These are phyloP conservation scores for Melanotus villosus DNA, from an alignment of 2,888 invertebrate species.

Conservation along the genomic window DNA sequence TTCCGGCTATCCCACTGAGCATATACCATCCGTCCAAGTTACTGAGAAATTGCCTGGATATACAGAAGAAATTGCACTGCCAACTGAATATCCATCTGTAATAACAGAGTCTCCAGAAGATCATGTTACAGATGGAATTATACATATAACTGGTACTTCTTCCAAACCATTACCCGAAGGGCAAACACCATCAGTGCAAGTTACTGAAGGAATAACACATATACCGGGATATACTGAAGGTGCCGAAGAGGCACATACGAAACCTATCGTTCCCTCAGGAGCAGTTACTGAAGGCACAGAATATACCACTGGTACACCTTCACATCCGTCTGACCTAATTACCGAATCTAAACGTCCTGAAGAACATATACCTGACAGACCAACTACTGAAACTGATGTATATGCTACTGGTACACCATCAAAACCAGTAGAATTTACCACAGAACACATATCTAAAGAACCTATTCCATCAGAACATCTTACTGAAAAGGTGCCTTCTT, in stretches of 20 bases:
- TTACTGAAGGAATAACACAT: conserved; percentile 27
- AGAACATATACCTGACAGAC: conserved; percentile 38
- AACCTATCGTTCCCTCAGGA: background rate
- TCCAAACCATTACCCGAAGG: too few species aligned
- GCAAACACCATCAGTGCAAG: background rate
- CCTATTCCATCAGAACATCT: conserved; percentile 29
- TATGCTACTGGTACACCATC: background rate
- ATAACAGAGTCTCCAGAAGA: background rate
- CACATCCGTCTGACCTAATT: conserved; percentile 18
- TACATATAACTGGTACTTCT: too few species aligned
- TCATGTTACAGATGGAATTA: background rate
- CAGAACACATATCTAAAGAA: too few species aligned
- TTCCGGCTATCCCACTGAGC: too few species aligned
- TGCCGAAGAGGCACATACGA: background rate
- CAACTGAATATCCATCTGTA: background rate
- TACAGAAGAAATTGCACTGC: background rate
- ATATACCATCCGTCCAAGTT: too few species aligned
- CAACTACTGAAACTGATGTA: conserved; percentile 3
- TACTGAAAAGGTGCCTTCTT: conserved; percentile 44
- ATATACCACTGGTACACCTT: conserved; percentile 27
- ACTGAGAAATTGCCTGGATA: too few species aligned
- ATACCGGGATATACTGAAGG: background rate
- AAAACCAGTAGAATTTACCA: too few species aligned
- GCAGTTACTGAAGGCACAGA: conserved; percentile 34
- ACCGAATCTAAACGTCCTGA: conserved; percentile 17